Base-by-base conservation (phyloP, 2,113 vertebrate genomes). In the Tychaedon coryphoeus region DNA sequence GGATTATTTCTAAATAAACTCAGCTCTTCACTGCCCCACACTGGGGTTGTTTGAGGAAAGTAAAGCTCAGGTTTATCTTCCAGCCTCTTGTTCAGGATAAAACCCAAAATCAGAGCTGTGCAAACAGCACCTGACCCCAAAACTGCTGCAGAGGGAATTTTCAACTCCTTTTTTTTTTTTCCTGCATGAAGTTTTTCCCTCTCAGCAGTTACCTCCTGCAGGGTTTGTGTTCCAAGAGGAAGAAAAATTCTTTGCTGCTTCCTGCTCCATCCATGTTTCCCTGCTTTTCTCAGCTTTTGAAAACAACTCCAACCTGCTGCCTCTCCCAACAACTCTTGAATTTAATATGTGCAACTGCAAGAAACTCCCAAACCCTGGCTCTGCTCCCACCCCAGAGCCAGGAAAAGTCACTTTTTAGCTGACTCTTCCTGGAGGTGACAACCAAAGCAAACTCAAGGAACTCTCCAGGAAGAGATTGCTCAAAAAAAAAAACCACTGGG, bases 201-300 rank as follows among this genome's bases (percentile, higher is more conserved):
- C 73, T 33, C n/a, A 11, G 67, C 58, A 56, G 47, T 2, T 25
- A 25, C 28, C 19, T 42, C 64, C 45, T 51, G 51, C 29, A 34
- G 50, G 38, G 33, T 40, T n/a, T 48, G 26, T 42, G 26, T 4
- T 5, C 5, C 67, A 24, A 47, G 1, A 23, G 11, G 23, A 54
- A 11, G 6, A 14, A 15, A 42, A 48, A 19, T 14, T 15, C 7
- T 9, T 5, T 5, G 43, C 19, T 24, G n/a, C 17, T 61, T 56
- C 28, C 26, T 12, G 4, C 10, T 42, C n/a, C 15, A 6, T 8
- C 42, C 0, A 0, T 19, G 42, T 25, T 38, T 45, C 24, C 76
- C 22, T 45, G 25, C 29, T 25, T 31, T 5, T 2, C 9, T 31
- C 1, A 10, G 10, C 13, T 48, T n/a, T 45, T 33, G 28, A 5